These are phyloP conservation scores for Oreochromis mossambicus DNA, from an alignment of 2,797 vertebrate species.

Conservation along the genomic window DNA sequence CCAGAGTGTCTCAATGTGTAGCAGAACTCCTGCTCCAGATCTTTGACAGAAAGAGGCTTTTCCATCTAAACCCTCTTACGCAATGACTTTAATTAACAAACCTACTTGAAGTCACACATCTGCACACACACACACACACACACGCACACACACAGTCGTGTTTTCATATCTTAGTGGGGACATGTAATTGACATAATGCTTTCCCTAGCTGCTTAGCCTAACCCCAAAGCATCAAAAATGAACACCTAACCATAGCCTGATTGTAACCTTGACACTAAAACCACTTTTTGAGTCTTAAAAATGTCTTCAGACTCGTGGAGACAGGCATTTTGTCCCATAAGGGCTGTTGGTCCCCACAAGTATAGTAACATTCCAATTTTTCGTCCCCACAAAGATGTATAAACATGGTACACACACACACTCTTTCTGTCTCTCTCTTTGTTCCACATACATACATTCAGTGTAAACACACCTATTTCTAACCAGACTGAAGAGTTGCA, in stretches of 20 bases:
- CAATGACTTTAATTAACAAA: slow-evolving; percentile 41
- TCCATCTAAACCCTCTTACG: slow-evolving; percentile 12
- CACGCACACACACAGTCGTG: neutral
- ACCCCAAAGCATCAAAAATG: neutral
- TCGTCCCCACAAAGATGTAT: no score
- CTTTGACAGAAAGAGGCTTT: slow-evolving; percentile 40
- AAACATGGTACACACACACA: neutral
- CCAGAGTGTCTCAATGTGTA: neutral
- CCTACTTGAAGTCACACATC: neutral
- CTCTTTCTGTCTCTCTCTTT: no score
- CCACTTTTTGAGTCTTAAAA: neutral
- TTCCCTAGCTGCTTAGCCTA: neutral
- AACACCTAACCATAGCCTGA: neutral
- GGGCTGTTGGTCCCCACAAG: no score
- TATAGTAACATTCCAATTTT: no score
- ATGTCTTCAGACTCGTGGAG: neutral
- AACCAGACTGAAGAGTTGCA: neutral
- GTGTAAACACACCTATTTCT: neutral
- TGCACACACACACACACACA: neutral
- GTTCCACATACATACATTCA: neutral
- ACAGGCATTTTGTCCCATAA: rapidly evolving
- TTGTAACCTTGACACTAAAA: neutral
- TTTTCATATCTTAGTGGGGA: neutral
- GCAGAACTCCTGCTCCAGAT: slow-evolving; percentile 20
- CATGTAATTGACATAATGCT: neutral